Evolutionary conservation across 2,797 vertebrate species (phyloP), one percentile per base, ranked within the genome.

Genomic region (Hybognathus amarus): DNA sequence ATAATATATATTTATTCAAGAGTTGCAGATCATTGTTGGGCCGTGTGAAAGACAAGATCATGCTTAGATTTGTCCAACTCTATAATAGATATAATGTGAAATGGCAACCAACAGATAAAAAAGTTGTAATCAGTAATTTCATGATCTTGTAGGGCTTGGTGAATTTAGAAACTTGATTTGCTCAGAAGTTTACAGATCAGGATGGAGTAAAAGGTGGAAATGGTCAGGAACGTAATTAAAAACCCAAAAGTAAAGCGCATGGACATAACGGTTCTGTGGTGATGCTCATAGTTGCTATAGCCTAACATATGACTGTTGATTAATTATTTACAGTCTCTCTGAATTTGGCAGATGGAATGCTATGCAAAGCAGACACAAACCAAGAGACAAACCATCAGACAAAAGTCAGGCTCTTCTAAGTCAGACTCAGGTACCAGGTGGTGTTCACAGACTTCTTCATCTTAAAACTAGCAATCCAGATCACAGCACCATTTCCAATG

Each of bases 361-460:
- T 97, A 85, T 97, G 63, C 6, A 90, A 1, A 15, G 94, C 87
- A 38, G 96, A 95, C 0, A 95, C 0, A 0, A 92, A 42, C 98
- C 98, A 99, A 86, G 94, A n/a, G n/a, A n/a, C n/a, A n/a, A n/a
- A n/a, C 92, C 0, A 94, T 0, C 3, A n/a, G n/a, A n/a, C n/a
- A n/a, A n/a, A n/a, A n/a, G n/a, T n/a, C n/a, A n/a, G n/a, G n/a
- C n/a, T n/a, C n/a, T n/a, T n/a, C n/a, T n/a, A n/a, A 0, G 97
- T 97, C 59, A 99, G 91, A 86, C 97, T 97, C 88, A 98, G 92
- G 88, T 98, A 97, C 97, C 97, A 98, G 83, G 96, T 89, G 2
- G 95, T 96, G 81, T 97, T 99, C 87, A 98, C 95, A 0, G 97
- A 94, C 90, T 91, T 98, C 90, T 95, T 97, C 95, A 98, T 97